Base-by-base conservation (phyloP, 2,888 invertebrate genomes). In the Pristionchus japonicus region DNA sequence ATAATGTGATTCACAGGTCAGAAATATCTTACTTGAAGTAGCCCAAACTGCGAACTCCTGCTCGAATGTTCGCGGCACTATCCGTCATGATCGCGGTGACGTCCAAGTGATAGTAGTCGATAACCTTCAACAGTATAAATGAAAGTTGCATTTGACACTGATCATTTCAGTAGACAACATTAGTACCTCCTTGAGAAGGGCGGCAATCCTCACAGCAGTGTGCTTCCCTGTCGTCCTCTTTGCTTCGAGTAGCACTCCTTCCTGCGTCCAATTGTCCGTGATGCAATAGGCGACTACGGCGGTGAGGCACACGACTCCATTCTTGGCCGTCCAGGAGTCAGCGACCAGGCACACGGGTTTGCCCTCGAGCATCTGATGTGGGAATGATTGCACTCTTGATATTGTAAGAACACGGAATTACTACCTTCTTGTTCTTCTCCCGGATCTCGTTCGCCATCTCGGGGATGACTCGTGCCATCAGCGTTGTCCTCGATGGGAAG, bases 11-110 rank as follows among this genome's bases (percentile, higher is more conserved):
- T n/a, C n/a, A n/a, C n/a, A n/a, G n/a, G n/a, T n/a, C n/a, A n/a
- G n/a, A n/a, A n/a, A n/a, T n/a, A n/a, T n/a, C 57, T 57, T 64
- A 64, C 64, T 64, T 64, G 64, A 64, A 64, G 27, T 64, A 64
- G 3, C 64, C 64, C 9, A 64, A 13, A 13, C 11, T 27, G 27
- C 64, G 64, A n/a, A 64, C 13, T 3, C 27, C 64, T 27, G 64
- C 64, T 64, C 64, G 3, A 4, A 64, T 13, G 31, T 64, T 31
- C 3, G 64, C 64, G 3, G 64, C 64, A 1, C 27, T 27, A 13
- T 64, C 64, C 4, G 7, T 64, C 64, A 64, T 64, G 6, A 64
- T 31, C 27, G 64, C 64, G 7, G 13, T 13, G 31, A 64, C 64
- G 27, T 64, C 64, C 2, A 64, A 4, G 3, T 13, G 4, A 15